These are phyloP conservation scores for Ceratoteleas bidentatus DNA, from an alignment of 1,140 invertebrate genomes.

Conservation along the genomic window DNA sequence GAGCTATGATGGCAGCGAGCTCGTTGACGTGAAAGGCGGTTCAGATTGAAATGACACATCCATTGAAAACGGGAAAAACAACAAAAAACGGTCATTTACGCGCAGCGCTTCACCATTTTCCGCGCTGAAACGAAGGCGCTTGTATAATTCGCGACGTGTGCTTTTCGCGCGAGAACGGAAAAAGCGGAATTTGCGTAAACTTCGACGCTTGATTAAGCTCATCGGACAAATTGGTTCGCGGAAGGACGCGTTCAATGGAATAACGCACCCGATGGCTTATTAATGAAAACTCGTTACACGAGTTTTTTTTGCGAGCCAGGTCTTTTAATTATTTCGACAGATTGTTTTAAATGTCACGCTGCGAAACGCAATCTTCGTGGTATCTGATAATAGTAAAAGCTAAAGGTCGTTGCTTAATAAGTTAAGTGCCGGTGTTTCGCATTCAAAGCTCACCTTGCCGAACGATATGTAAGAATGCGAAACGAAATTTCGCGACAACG, in stretches of 20 bases:
- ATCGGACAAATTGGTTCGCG: neutral
- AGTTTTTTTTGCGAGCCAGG: conserved; percentile 24
- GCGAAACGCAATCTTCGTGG: conserved; percentile 52
- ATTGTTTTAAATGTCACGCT: conserved; percentile 60
- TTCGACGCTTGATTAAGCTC: conserved; percentile 2
- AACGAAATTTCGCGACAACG: too few relatives aligned
- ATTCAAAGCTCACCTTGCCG: conserved; percentile 18
- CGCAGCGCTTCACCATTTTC: too few relatives aligned
- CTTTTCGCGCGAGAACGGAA: neutral
- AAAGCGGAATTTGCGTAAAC: neutral
- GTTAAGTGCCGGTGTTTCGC: conserved; percentile 51
- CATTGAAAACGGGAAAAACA: conserved; percentile 6
- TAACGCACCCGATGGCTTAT: conserved; percentile 14
- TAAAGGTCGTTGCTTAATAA: conserved; percentile 62
- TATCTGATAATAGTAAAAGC: conserved; percentile 61
- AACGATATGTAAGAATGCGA: conserved; percentile 15
- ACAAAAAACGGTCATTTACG: conserved; percentile 1
- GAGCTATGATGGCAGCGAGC: conserved; percentile 17
- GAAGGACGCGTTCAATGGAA: conserved; percentile 19
- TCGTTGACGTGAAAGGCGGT: conserved; percentile 23
- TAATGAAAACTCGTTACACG: conserved; percentile 34
- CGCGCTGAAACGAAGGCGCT: neutral
- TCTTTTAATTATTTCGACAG: conserved; percentile 60
- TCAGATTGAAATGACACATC: conserved; percentile 22
- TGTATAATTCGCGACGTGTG: neutral